Percentiles rank a stretch among this genome's conserved stretches.
Evolutionary conservation across 2,113 vertebrate species (phyloP).

Genomic region (Psammodynastes pulverulentus): DNA sequence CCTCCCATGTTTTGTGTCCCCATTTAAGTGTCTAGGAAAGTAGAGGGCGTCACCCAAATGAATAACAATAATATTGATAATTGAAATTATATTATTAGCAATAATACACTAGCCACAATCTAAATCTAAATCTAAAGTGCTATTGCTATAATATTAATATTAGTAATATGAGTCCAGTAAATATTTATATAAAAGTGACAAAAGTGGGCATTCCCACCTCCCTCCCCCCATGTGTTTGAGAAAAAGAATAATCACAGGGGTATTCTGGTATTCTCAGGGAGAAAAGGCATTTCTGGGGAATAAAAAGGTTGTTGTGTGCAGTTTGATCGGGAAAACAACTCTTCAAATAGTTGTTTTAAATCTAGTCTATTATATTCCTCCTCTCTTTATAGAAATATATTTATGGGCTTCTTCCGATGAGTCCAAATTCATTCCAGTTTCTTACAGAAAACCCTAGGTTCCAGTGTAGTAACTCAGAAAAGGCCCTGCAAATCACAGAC

Average conservation of each 20-base stretch:
- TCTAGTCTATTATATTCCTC: neutral
- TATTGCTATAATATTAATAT: neutral
- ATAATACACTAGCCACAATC: neutral
- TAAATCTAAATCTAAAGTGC: no score
- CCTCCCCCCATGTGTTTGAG: neutral
- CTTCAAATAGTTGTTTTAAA: neutral
- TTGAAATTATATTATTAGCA: neutral
- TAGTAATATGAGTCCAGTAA: neutral
- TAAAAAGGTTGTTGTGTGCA: neutral
- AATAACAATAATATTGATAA: neutral
- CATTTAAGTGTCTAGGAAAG: neutral
- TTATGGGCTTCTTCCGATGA: neutral
- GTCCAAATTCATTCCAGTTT: neutral
- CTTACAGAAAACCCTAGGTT: neutral
- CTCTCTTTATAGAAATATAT: neutral
- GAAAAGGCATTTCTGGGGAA: neutral
- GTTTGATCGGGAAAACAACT: neutral
- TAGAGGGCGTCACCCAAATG: neutral
- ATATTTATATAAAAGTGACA: neutral
- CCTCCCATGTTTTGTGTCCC: neutral
- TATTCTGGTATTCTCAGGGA: neutral
- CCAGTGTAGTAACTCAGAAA: constrained; percentile 23
- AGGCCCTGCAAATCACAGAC: neutral
- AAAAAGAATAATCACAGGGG: neutral
- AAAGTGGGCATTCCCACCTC: neutral